phyloP scores from a whole-genome alignment of 2,797 vertebrate genomes.

The Zalophus californianus region DNA sequence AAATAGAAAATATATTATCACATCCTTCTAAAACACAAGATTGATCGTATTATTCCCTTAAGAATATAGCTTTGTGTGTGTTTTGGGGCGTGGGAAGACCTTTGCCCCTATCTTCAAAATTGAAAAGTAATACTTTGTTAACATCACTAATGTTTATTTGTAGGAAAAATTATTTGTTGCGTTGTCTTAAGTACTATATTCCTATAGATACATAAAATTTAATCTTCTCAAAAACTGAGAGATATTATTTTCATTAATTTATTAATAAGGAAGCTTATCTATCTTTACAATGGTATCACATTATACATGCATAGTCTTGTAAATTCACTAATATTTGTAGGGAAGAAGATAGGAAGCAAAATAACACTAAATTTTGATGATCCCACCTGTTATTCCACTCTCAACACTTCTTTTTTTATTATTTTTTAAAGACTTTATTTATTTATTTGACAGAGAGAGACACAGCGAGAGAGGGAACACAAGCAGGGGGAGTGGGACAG shows the following conservation, averaged over 20 bases:
- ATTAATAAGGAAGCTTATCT: constrained; percentile 9
- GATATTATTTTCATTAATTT: neutral
- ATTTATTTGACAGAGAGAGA: too few relatives aligned
- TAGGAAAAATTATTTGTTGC: constrained; percentile 3
- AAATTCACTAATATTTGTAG: neutral
- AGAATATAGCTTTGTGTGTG: neutral
- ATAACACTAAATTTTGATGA: neutral
- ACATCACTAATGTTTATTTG: neutral
- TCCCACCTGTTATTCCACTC: neutral
- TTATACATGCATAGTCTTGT: neutral
- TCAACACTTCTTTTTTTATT: neutral
- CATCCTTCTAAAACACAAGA: neutral
- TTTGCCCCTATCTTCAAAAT: neutral
- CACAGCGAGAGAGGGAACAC: too few relatives aligned
- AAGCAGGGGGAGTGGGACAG: too few relatives aligned
- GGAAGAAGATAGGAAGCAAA: constrained; percentile 14
- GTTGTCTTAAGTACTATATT: neutral
- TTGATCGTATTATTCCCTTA: neutral
- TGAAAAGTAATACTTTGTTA: neutral
- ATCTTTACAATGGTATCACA: neutral
- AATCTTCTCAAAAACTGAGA: neutral
- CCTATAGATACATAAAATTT: neutral
- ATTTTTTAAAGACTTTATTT: too few relatives aligned
- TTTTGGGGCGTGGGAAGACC: neutral
- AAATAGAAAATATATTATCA: neutral